Evolutionary conservation across 2,888 invertebrate genomes (phyloP).

Genomic region (Tanypteryx hageni): DNA sequence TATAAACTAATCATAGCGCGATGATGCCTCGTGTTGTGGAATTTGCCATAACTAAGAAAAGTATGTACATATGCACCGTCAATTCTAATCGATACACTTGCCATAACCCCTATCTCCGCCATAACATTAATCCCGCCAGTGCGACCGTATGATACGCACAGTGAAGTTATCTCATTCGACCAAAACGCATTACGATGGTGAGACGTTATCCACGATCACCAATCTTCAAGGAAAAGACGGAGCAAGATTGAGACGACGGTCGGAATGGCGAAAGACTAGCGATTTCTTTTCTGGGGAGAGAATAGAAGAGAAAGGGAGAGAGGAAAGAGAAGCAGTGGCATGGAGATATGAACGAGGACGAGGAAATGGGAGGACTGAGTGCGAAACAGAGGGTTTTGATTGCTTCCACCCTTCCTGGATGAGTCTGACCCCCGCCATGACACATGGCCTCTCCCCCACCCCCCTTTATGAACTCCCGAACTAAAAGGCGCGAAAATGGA

Average conservation of each 20-base stretch:
- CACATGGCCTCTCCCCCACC: constrained; percentile 6
- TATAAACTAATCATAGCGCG: too few species aligned
- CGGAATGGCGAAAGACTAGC: neutral
- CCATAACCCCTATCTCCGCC: too few species aligned
- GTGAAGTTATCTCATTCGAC: neutral
- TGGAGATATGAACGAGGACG: neutral
- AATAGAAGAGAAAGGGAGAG: neutral
- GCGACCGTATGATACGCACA: too few species aligned
- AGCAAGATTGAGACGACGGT: neutral
- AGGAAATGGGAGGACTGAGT: neutral
- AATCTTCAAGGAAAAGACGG: neutral
- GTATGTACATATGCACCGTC: too few species aligned
- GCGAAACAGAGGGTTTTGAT: constrained; percentile 62
- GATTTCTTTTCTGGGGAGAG: neutral
- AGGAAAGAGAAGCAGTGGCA: neutral
- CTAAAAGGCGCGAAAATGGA: constrained; percentile 44
- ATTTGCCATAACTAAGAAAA: too few species aligned
- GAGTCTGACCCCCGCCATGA: constrained; percentile 56
- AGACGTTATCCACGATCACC: constrained; percentile 26
- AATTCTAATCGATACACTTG: too few species aligned
- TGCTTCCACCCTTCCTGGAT: constrained; percentile 52
- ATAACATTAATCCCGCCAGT: too few species aligned
- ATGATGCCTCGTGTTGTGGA: too few species aligned
- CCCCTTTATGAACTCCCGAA: constrained; percentile 51
- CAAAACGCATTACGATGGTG: neutral